phyloP scores from a whole-genome alignment of 1,140 invertebrate genomes.

The Cydia strobilella region DNA sequence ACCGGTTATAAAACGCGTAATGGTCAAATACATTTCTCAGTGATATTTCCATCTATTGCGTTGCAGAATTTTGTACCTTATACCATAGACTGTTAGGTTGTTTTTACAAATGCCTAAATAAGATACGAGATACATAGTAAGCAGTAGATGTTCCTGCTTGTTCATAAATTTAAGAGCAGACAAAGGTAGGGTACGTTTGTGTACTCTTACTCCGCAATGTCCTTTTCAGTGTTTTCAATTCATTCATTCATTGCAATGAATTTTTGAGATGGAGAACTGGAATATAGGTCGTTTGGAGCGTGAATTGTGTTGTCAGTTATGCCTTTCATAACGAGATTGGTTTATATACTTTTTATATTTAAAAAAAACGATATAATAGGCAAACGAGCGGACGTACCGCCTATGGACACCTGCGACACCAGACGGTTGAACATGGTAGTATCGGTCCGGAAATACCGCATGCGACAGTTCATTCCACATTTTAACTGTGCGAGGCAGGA shows the following conservation, averaged over 20 bases:
- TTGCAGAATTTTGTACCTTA: neutral
- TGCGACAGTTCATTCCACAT: too few relatives aligned
- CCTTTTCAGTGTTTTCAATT: too few relatives aligned
- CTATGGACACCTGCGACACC: too few relatives aligned
- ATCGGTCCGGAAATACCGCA: too few relatives aligned
- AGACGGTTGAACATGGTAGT: too few relatives aligned
- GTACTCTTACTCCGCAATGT: conserved; percentile 1
- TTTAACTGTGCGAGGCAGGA: too few relatives aligned
- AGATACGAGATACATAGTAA: neutral
- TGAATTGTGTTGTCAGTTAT: neutral
- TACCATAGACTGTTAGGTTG: neutral
- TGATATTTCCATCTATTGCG: neutral
- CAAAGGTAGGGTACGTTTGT: neutral
- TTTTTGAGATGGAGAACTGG: neutral
- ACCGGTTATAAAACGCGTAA: neutral
- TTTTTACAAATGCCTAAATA: neutral
- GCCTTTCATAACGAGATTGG: too few relatives aligned
- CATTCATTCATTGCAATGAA: neutral
- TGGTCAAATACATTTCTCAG: conserved; percentile 1
- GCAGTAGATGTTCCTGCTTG: neutral
- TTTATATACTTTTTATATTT: too few relatives aligned
- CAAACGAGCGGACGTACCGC: too few relatives aligned
- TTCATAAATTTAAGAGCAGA: conserved; percentile 29
- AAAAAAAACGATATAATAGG: too few relatives aligned
- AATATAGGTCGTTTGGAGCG: neutral